Evolutionary conservation across 2,113 vertebrate species (phyloP), one percentile per base, ranked within the genome.

Genomic region (Morphnarchus princeps): DNA sequence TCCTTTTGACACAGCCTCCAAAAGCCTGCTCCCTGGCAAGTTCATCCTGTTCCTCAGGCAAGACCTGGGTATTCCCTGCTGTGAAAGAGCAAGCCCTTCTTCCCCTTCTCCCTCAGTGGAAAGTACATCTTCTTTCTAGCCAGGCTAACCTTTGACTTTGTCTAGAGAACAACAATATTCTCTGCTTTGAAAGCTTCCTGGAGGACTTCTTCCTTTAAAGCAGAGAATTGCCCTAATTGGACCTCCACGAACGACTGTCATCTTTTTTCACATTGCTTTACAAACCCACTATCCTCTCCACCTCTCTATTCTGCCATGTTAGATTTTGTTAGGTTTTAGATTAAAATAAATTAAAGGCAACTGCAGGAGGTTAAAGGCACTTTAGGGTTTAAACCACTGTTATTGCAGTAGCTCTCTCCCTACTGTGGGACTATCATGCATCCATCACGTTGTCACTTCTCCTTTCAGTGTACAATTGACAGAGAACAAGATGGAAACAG

Each of bases 401-500:
- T 98, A 98, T 78, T 97, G 86, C 96, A 97, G 95, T 49, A 90
- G 14, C 91, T 97, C 45, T 93, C 94, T 97, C 95, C 72, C 95
- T 89, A 79, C 95, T 20, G 74, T 96, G 82, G 96, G 89, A 97
- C 95, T 95, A 94, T 97, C 97, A 93, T 50, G 89, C 93, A 98
- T 97, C 97, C 98, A 98, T 98, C 98, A 98, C 94, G 43, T 78
- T 97, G 98, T 98, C 98, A 98, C 57, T 34, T 97, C 98, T 98
- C 90, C 82, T 94, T 95, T 96, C 98, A 94, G 95, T 81, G 93
- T 94, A 97, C 98, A 98, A 98, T 93, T 98, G 98, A 97, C 97
- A 97, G 94, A 94, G 97, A 98, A 96, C 97, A 97, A 97, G 98
- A 98, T 94, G 97, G 98, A 98, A 98, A 98, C 95, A 98, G 98